Percentiles rank a stretch among this genome's conserved stretches.
Evolutionary conservation across 2,797 vertebrate species (phyloP).

Genomic region (Crypturellus tataupa): DNA sequence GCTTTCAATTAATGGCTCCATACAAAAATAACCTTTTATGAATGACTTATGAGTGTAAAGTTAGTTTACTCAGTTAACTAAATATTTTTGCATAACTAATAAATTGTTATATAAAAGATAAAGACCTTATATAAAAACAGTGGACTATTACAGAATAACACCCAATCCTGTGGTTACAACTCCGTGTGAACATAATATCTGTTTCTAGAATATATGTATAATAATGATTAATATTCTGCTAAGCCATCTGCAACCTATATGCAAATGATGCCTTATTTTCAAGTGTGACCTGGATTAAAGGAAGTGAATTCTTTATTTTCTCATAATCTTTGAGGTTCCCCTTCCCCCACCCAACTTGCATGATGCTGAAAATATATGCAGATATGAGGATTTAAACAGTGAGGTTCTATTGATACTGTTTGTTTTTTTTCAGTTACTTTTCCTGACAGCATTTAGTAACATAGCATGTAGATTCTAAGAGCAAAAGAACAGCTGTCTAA

Average conservation of each 20-base stretch:
- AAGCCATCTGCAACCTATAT: neutral
- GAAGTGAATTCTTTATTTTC: neutral
- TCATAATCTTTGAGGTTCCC: neutral
- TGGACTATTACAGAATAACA: neutral
- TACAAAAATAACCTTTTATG: neutral
- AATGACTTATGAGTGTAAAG: neutral
- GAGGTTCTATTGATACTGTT: neutral
- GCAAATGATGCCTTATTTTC: neutral
- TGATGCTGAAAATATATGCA: neutral
- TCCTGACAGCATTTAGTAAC: neutral
- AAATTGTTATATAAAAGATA: neutral
- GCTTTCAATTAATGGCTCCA: neutral
- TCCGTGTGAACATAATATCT: neutral
- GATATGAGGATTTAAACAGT: neutral
- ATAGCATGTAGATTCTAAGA: neutral
- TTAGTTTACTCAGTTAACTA: neutral
- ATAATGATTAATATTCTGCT: conserved; percentile 17
- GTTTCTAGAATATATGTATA: neutral
- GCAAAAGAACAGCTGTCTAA: neutral
- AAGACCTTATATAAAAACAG: neutral
- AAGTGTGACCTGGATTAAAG: conserved; percentile 10
- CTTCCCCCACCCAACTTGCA: neutral
- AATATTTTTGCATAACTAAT: neutral
- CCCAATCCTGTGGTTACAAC: neutral
- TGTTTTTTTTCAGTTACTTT: neutral